These are phyloP conservation scores for Drosophila prolongata DNA, from an alignment of 2,888 invertebrate species.

Conservation along the genomic window DNA sequence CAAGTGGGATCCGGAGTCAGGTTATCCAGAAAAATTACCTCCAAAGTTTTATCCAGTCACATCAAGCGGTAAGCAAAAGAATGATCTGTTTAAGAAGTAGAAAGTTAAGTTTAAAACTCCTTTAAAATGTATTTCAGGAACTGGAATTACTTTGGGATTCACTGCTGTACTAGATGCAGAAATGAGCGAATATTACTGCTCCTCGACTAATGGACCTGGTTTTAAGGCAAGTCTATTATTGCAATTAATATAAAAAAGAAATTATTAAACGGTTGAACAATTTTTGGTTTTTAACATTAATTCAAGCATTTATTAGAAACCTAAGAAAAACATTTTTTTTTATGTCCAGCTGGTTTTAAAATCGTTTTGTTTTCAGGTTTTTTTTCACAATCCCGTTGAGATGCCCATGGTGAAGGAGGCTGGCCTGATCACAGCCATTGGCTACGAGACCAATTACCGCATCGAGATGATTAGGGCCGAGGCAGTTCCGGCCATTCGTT, in stretches of 20 bases:
- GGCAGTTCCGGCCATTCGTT: slow-evolving; percentile 86
- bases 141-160: slow-evolving; percentile 90
- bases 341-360: too few relatives aligned
- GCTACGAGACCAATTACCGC: slow-evolving; percentile 88
- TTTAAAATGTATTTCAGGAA: slow-evolving; percentile 79
- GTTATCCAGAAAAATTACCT: slow-evolving; percentile 87
- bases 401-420: slow-evolving; percentile 90
- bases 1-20: slow-evolving; percentile 91
- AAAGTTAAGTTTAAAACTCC: too few relatives aligned
- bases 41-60: slow-evolving; percentile 86
- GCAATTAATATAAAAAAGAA: too few relatives aligned
- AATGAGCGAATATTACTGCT: slow-evolving; percentile 90
- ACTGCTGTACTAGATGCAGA: slow-evolving; percentile 89
- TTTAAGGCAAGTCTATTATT: slow-evolving; percentile 82
- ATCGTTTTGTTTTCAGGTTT: slow-evolving; percentile 52
- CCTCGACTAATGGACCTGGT: slow-evolving; percentile 88
- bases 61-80: slow-evolving; percentile 83
- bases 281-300: too few relatives aligned
- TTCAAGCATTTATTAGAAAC: too few relatives aligned
- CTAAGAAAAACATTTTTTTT: too few relatives aligned
- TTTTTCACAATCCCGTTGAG: slow-evolving; percentile 90
- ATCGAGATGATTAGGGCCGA: slow-evolving; percentile 88
- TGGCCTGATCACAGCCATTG: slow-evolving; percentile 89
- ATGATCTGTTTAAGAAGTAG: background rate
- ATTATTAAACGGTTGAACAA: too few relatives aligned